Evolutionary conservation across 2,797 vertebrate genomes (phyloP), one percentile per base, ranked within the genome.

Genomic region (Trachops cirrhosus): DNA sequence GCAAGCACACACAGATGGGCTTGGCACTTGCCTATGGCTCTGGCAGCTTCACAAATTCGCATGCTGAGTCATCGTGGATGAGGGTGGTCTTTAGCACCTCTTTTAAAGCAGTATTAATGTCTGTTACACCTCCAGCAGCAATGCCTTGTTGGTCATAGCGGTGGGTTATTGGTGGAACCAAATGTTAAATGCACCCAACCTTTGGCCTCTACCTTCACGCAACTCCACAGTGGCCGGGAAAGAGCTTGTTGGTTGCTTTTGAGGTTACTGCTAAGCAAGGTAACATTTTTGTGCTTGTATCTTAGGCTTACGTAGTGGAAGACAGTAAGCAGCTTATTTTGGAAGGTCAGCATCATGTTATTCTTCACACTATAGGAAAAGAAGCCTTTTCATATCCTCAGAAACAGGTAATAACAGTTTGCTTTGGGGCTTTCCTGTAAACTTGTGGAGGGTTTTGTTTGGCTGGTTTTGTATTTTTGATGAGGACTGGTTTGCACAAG

Each of bases 251-350:
- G 22, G 32, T 48, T 84, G 46, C 90, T 96, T 73, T 92, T 57
- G 8, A 94, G 34, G 41, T 89, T 92, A 34, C 16, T 86, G 44
- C n/a, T 24, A 57, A 57, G 62, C 48, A 34, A 12, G 19, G 8
- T 68, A 9, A 95, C 94, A 4, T 59, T 34, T 97, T 82, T 97
- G 22, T 82, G 14, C 26, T 91, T 97, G 3, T 82, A 37, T 87
- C 97, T 24, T 96, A 99, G 99, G 99, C 99, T 0, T 99, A 99
- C 78, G 99, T 99, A 89, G 99, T 99, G 0, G 99, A 99, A 97
- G 99, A 99, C 98, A 99, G 99, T 97, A 99, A 99, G 94, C 99
- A 99, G 97, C 98, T 99, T 77, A 99, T 99, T 97, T 98, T 99
- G 94, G 99, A 99, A 98, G 99, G 99, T 39, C 99, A 99, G 97